Conservation (phyloP, 1,140 invertebrate genomes). For the Phymastichus coffea region DNA sequence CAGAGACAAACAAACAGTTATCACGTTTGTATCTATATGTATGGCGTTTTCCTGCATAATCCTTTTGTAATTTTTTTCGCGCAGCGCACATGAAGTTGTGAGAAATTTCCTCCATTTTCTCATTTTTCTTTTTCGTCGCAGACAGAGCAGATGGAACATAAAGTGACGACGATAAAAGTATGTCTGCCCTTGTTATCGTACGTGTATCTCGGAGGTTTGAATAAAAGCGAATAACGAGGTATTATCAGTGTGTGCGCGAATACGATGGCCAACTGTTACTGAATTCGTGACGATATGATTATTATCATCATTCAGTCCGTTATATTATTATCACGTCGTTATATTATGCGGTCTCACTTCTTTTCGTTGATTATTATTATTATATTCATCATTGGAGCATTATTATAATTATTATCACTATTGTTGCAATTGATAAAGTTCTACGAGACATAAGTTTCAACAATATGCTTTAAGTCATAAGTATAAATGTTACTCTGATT, state of each 20-base stretch:
- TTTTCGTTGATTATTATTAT: constrained; percentile 28
- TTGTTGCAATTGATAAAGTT: constrained; percentile 56
- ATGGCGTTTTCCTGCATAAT: no score
- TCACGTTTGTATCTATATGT: no score
- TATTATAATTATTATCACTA: constrained; percentile 49
- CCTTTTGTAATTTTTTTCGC: no score
- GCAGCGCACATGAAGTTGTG: no score
- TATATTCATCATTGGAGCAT: no score
- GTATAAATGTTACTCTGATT: constrained; percentile 59
- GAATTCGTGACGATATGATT: constrained; percentile 35
- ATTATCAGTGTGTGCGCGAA: constrained; percentile 19
- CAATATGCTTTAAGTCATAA: constrained; percentile 55
- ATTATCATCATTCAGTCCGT: constrained; percentile 33
- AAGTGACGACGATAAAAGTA: constrained; percentile 7
- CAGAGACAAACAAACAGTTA: no score
- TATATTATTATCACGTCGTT: no score
- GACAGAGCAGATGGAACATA: no score
- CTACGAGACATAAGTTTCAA: constrained; percentile 55
- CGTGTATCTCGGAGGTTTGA: no score
- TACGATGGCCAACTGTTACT: constrained; percentile 14
- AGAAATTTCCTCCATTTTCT: no score
- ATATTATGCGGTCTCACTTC: no score
- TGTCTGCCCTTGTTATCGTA: neutral
- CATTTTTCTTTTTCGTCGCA: no score
- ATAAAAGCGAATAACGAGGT: constrained; percentile 1